Percentiles rank a stretch among this genome's conserved stretches.
Evolutionary conservation across 2,797 vertebrate genomes (phyloP).

Genomic region (Sphaeramia orbicularis): DNA sequence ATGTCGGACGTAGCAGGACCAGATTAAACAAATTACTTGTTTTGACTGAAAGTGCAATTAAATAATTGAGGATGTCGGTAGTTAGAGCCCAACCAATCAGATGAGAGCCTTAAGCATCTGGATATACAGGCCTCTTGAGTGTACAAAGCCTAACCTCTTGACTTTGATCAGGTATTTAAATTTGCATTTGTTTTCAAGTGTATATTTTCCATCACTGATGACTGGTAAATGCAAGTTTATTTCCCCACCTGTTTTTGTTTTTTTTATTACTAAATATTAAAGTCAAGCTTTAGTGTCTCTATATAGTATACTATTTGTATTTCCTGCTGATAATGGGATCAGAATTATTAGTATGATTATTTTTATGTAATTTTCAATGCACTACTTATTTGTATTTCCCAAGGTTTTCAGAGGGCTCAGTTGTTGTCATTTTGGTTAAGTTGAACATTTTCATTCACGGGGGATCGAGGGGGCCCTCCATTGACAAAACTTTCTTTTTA

Average conservation of each 20-base stretch:
- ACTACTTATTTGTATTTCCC: too few species aligned
- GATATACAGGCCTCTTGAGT: constrained; percentile 58
- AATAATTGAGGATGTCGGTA: constrained; percentile 67
- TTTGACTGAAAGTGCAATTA: constrained; percentile 76
- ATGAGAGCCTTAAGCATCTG: constrained; percentile 27
- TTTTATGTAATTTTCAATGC: too few species aligned
- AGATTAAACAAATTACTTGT: constrained; percentile 78
- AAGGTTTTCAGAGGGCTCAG: too few species aligned
- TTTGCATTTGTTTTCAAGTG: constrained; percentile 34
- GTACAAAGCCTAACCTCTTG: constrained; percentile 51
- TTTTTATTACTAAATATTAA: neutral
- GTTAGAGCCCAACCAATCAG: constrained; percentile 61
- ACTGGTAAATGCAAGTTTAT: constrained; percentile 2
- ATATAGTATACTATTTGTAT: neutral
- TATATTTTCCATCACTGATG: constrained; percentile 10
- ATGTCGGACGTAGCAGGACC: constrained; percentile 46
- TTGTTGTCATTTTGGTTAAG: too few species aligned
- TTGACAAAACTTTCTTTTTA: too few species aligned
- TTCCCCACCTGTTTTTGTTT: neutral
- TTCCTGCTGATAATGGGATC: too few species aligned
- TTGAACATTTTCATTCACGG: too few species aligned
- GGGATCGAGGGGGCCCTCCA: too few species aligned
- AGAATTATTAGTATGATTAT: too few species aligned
- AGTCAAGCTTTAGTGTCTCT: neutral
- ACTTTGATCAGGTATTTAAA: constrained; percentile 60